Base-by-base conservation (phyloP, 2,888 invertebrate genomes). In the Cordylochernes scorpioides region DNA sequence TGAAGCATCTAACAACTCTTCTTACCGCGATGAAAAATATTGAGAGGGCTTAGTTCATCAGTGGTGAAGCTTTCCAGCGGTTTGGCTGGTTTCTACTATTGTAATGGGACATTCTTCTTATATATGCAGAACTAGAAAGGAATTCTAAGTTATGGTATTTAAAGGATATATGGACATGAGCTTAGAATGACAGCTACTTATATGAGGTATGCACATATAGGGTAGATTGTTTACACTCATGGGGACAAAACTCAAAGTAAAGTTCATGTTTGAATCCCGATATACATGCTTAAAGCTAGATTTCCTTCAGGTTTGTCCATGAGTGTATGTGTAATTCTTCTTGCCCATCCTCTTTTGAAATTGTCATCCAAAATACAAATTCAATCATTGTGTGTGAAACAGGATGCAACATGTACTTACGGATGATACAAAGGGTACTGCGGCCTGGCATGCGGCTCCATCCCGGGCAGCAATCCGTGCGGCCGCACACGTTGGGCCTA, bases 401-500 rank as follows among this genome's bases (percentile, higher is more conserved):
- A 16, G 17, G 14, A 10, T 5, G 18, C 9, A 15, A 26, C 10
- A 18, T 14, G 12, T 52, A 70, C 77, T 71, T 62, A 78, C 77
- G 77, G 45, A 73, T 68, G 46, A 74, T 65, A 55, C 78, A 78
- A 28, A 72, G 60, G 22, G 29, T 30, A 38, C 68, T 63, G 21
- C 68, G 65, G 41, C 67, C 64, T 4, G 64, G 64, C 44, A 71
- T 67, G 42, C 66, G 64, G 12, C 65, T 63, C 78, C 78, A 80
- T 9, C 78, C 78, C 3, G 72, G 71, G 55, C 78, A 80, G 56
- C 78, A 80, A 51, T 68, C 67, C 49, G 65, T 68, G 49, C 66
- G 63, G 45, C 72, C 64, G 51, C 77, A 77, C 28, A 75, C 68
- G 53, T 78, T 73, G 3, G 73, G 73, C 30, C 75, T 77, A 63